These are phyloP conservation scores for Acrossocheilus wenchowensis DNA, from an alignment of 2,797 vertebrate species.

Conservation along the genomic window DNA sequence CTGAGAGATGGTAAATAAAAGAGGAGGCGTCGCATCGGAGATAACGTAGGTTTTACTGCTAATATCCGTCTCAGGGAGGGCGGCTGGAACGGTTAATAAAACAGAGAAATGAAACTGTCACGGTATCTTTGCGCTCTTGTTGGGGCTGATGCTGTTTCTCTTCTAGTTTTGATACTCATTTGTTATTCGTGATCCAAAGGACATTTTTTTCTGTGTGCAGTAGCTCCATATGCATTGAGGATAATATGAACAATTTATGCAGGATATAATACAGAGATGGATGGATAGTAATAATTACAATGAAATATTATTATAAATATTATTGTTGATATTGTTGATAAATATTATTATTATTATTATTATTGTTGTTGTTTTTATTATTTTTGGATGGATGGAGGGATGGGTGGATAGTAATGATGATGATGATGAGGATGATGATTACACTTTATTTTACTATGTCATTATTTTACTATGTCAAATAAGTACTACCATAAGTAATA, in stretches of 20 bases:
- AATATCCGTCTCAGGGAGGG: slow-evolving; percentile 55
- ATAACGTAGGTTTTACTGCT: slow-evolving; percentile 60
- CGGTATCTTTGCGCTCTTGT: slow-evolving; percentile 52
- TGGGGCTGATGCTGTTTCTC: slow-evolving; percentile 64
- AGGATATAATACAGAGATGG: background rate
- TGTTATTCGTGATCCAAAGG: slow-evolving; percentile 24
- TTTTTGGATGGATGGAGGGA: background rate
- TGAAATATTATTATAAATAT: background rate
- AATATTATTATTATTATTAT: background rate
- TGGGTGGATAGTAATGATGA: background rate
- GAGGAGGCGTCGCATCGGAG: slow-evolving; percentile 43
- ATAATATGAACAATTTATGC: background rate
- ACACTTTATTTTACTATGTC: background rate
- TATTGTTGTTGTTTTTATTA: background rate
- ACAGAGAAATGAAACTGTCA: slow-evolving; percentile 63
- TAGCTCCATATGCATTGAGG: background rate
- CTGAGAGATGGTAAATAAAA: slow-evolving; percentile 61
- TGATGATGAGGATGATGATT: background rate
- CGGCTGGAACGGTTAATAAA: slow-evolving; percentile 57
- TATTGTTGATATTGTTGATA: background rate
- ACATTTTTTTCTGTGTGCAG: background rate
- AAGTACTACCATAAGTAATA: background rate
- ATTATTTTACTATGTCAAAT: background rate
- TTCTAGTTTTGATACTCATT: slow-evolving; percentile 32
- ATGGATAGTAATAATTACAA: background rate